These are phyloP conservation scores for Aphis craccivora DNA, from an alignment of 1,140 invertebrate species.

Conservation along the genomic window DNA sequence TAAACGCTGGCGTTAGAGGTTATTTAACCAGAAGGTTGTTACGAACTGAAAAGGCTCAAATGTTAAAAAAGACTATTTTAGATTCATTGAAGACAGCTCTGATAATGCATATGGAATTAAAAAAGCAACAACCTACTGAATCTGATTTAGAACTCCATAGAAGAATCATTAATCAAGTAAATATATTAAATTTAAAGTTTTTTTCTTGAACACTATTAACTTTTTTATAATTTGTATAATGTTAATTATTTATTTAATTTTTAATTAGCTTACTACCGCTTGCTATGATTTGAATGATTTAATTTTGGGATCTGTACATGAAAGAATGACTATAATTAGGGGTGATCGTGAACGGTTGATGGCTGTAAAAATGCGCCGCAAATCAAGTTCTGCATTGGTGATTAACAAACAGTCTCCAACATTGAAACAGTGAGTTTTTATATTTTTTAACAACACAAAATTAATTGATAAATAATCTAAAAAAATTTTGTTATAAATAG, in stretches of 20 bases:
- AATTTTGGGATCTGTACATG: conserved; percentile 44
- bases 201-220: neutral
- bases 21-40: conserved; percentile 59
- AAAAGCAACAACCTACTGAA: conserved; percentile 54
- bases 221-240: neutral
- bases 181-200: neutral
- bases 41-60: conserved; percentile 58
- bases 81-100: conserved; percentile 59
- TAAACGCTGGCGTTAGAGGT: conserved; percentile 58
- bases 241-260: conserved; percentile 17
- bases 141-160: conserved; percentile 53
- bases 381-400: conserved; percentile 10
- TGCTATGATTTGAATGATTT: conserved; percentile 58
- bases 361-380: conserved; percentile 2
- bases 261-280: conserved; percentile 54
- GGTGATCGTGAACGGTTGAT: conserved; percentile 43
- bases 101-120: conserved; percentile 56
- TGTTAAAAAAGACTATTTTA: conserved; percentile 59
- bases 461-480: neutral
- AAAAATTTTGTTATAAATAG: conserved; percentile 11
- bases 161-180: conserved; percentile 54
- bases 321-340: conserved; percentile 51
- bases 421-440: conserved; percentile 21
- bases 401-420: neutral
- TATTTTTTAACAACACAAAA: neutral